Conservation (phyloP, 2,797 vertebrate species). For the Hoplostethus atlanticus region DNA sequence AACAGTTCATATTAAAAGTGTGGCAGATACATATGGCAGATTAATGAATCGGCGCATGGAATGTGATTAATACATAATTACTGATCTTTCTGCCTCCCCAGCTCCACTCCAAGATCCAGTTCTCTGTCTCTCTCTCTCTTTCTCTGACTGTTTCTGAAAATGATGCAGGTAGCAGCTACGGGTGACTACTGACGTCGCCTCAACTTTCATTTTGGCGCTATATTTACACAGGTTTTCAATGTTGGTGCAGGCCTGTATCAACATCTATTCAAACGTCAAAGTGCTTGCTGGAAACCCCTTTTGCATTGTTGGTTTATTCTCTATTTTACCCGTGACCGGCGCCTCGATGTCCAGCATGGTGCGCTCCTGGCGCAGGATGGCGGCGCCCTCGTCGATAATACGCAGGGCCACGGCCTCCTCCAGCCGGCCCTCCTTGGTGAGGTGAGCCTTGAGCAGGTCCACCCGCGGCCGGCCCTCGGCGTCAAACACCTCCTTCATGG, state of each 20-base stretch:
- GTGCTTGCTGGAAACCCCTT: too few relatives aligned
- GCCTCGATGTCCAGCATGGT: slow-evolving; percentile 90
- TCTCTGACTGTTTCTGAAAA: slow-evolving; percentile 10
- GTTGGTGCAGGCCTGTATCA: too few relatives aligned
- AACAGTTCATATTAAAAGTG: slow-evolving; percentile 58
- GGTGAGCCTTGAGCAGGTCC: slow-evolving; percentile 88
- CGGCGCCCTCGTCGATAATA: slow-evolving; percentile 87
- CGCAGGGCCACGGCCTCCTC: slow-evolving; percentile 87
- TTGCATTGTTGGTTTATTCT: too few relatives aligned
- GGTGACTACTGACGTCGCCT: too few relatives aligned
- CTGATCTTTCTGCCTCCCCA: slow-evolving; percentile 28
- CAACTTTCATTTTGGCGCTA: too few relatives aligned
- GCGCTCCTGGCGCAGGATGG: slow-evolving; percentile 88
- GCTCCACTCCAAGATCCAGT: background rate
- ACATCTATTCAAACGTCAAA: too few relatives aligned
- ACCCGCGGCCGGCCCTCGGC: slow-evolving; percentile 87
- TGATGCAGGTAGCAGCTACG: too few relatives aligned
- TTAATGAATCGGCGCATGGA: slow-evolving; percentile 46
- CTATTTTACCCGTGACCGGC: slow-evolving; percentile 84
- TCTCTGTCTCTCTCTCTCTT: slow-evolving; percentile 4
- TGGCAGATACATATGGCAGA: slow-evolving; percentile 49
- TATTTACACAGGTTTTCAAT: too few relatives aligned
- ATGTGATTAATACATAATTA: slow-evolving; percentile 52
- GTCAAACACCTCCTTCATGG: slow-evolving; percentile 90
- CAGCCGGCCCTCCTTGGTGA: slow-evolving; percentile 88